Evolutionary conservation across 2,888 invertebrate species (phyloP).

Genomic region (Rosalia funebris): DNA sequence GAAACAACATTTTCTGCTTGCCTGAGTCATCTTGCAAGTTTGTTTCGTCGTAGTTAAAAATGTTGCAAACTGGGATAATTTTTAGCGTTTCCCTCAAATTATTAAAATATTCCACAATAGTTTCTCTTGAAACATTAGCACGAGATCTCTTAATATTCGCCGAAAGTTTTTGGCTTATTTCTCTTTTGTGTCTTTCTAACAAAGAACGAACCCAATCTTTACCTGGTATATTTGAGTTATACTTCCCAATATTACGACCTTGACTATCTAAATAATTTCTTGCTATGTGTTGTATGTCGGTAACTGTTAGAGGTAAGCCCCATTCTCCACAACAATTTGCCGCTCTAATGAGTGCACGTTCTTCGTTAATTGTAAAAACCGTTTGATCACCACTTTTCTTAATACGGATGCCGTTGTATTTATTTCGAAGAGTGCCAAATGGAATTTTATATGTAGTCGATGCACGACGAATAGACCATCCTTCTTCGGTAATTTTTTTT

Average conservation of each 20-base stretch:
- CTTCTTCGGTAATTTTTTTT: slow-evolving; percentile 9
- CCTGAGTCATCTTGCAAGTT: slow-evolving; percentile 39
- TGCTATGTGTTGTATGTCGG: slow-evolving; percentile 14
- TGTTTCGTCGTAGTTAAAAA: slow-evolving; percentile 30
- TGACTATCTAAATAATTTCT: slow-evolving; percentile 32
- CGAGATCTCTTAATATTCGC: slow-evolving; percentile 23
- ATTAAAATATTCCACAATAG: slow-evolving; percentile 34
- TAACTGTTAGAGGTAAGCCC: slow-evolving; percentile 6
- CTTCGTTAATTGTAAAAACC: slow-evolving; percentile 18
- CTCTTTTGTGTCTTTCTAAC: slow-evolving; percentile 8
- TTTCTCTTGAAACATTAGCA: slow-evolving; percentile 32
- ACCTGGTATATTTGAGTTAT: slow-evolving; percentile 30
- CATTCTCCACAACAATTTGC: slow-evolving; percentile 7
- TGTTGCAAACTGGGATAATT: slow-evolving; percentile 25
- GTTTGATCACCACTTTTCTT: slow-evolving; percentile 10
- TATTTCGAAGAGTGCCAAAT: slow-evolving; percentile 19
- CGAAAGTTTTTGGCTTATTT: neutral
- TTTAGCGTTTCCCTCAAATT: slow-evolving; percentile 37
- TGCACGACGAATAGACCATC: slow-evolving; percentile 25
- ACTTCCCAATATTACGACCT: slow-evolving; percentile 22
- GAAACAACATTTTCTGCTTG: slow-evolving; percentile 35
- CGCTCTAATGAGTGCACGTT: slow-evolving; percentile 7
- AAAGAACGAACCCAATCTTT: slow-evolving; percentile 32
- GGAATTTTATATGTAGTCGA: slow-evolving; percentile 28
- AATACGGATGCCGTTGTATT: slow-evolving; percentile 8